Base-by-base conservation (phyloP, 2,113 vertebrate genomes). In the Oncorhynchus mykiss region DNA sequence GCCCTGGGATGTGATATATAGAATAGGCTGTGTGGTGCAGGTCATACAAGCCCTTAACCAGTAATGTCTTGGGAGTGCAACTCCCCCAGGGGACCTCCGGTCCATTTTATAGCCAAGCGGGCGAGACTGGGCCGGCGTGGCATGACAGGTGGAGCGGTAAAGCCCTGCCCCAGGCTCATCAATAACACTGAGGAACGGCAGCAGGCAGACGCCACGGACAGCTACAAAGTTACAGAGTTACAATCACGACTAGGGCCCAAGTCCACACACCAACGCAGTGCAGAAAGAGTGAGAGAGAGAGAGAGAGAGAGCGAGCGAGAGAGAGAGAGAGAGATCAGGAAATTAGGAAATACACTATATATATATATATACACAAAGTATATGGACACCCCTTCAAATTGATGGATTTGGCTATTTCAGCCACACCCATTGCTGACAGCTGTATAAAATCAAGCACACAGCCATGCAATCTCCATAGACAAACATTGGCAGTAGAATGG, bases 31-130 rank as follows among this genome's bases (percentile, higher is more conserved):
- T 68, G 27, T 82, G 85, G 84, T 80, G 88, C 77, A 80, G 91
- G 89, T 92, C 91, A 90, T 86, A 89, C 86, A 85, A 89, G 91
- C 87, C 88, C 88, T 91, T 92, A n/a, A 91, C 91, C 91, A 87
- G 88, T 90, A 91, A 91, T 90, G 88, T 90, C 91, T 88, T 82
- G 87, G 88, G 88, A 90, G 88, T 20, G 80, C 77, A 85, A 76
- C 82, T 88, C 54, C 82, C 91, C 88, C 88, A 85, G 81, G 88
- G 91, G 89, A 90, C 84, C 87, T 60, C 78, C 79, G 87, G 85
- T 90, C 89, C 88, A 91, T 92, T 92, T 92, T 92, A 91, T 88
- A 88, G 85, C 91, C 88, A 88, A 89, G 88, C 86, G 73, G 87
- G 86, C 88, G 88, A 90, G 88, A 90, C 89, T 81, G 91, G 87